A percentile compares a stretch with the other conserved stretches of the same genome.
These are phyloP conservation scores for Acropternis orthonyx DNA, from an alignment of 2,797 vertebrate species.

Conservation along the genomic window DNA sequence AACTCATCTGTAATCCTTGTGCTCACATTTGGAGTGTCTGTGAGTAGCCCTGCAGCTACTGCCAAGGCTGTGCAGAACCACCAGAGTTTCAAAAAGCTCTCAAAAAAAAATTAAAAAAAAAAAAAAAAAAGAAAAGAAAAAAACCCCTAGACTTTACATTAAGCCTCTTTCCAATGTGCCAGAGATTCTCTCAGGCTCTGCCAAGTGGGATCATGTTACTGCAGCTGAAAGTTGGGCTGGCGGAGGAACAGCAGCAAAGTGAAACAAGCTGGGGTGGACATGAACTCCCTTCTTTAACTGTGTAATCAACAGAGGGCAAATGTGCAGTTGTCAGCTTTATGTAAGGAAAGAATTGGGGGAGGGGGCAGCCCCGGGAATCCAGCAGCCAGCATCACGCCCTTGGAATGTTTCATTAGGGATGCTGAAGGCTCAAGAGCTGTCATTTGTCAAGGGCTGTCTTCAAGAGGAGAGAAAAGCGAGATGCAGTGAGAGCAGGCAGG, in stretches of 20 bases:
- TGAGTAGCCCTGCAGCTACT: not conserved
- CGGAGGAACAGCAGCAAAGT: constrained; percentile 58
- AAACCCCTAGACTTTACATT: constrained; percentile 56
- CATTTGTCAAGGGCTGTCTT: not conserved
- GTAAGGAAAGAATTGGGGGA: not conserved
- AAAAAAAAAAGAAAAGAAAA: not conserved
- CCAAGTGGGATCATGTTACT: constrained; percentile 70
- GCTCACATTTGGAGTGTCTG: not conserved
- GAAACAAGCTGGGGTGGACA: constrained; percentile 68
- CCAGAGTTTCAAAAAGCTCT: not conserved
- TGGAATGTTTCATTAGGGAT: constrained; percentile 26
- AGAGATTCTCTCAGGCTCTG: constrained; percentile 52
- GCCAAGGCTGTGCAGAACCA: constrained; percentile 14
- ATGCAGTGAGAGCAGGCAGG: not conserved
- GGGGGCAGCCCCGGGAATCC: not conserved
- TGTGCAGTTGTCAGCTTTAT: constrained; percentile 45
- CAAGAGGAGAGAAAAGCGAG: not conserved
- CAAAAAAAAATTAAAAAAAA: not conserved
- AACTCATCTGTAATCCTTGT: not conserved
- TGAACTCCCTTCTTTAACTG: constrained; percentile 39
- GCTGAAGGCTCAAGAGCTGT: not conserved
- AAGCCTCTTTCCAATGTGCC: constrained; percentile 50
- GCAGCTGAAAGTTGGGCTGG: constrained; percentile 67
- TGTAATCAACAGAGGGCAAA: constrained; percentile 14
- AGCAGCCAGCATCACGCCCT: constrained; percentile 1